Evolutionary conservation across 2,888 invertebrate genomes (phyloP), one percentile per base, ranked within the genome.

Genomic region (Coelinius sp.): DNA sequence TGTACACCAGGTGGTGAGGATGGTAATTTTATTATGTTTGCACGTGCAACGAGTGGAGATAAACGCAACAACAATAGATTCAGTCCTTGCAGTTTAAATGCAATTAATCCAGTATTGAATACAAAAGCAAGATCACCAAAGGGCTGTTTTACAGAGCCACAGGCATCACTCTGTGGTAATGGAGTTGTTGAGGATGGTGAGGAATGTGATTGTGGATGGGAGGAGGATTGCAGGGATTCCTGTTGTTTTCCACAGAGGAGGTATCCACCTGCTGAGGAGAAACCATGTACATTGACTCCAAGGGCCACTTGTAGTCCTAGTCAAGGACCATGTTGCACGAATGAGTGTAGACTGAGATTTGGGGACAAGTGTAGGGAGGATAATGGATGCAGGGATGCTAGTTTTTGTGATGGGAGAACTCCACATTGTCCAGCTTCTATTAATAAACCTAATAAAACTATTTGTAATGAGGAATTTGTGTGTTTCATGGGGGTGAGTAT

Each of bases 11-110:
- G 97, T 71, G 97, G 95, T 17, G 96, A 97, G 85, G 96, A 96
- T 87, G 99, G 99, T 52, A 99, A 99, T 90, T 99, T 94, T 89
- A 99, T 99, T 85, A 99, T 99, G 99, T 99, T 98, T 89, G 97
- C 98, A 22, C 93, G 98, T 77, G 99, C 99, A 38, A 99, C 99
- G 68, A 97, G 97, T 81, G 99, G 99, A 49, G 98, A 99, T 89
- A 95, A 97, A 85, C 94, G 94, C 88, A 99, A 99, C 90, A 99
- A 99, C 89, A 98, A 98, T 89, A 94, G 96, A 85, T 99, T 99
- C 89, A 87, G 87, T 75, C 94, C 95, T 0, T 99, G 99, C 89
- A 97, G 97, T 77, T 90, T 97, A 75, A 94, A 94, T 85, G 94
- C 95, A 81, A 97, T 98, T 84, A 95, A 96, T 88, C 95, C 96